Percentiles rank a stretch among this genome's conserved stretches.
Conservation (phyloP, 2,888 invertebrate species). For the Thera britannica region DNA sequence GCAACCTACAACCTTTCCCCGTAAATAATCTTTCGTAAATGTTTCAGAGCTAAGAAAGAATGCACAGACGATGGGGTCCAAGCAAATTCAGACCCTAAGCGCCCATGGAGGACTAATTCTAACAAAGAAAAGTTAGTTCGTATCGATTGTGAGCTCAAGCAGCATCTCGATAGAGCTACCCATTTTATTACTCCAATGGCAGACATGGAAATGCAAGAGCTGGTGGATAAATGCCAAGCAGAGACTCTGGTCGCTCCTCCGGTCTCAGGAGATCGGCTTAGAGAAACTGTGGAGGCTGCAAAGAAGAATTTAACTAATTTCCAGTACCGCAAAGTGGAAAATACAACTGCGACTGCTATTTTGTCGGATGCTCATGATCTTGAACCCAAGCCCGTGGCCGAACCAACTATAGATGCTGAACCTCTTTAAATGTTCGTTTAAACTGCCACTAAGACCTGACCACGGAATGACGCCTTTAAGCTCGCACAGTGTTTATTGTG, state of each 20-base stretch:
- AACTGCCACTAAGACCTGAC: no score
- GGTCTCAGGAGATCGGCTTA: slow-evolving; percentile 54
- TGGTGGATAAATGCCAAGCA: slow-evolving; percentile 62
- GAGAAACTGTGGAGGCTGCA: slow-evolving; percentile 68
- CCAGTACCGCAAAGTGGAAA: slow-evolving; percentile 66
- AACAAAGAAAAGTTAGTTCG: slow-evolving; percentile 69
- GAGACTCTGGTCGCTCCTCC: slow-evolving; percentile 47
- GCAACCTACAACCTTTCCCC: no score
- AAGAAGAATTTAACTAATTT: slow-evolving; percentile 71
- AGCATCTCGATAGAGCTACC: slow-evolving; percentile 62
- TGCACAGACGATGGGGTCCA: slow-evolving; percentile 36
- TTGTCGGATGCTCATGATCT: slow-evolving; percentile 58
- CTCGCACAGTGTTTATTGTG: no score
- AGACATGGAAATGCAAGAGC: slow-evolving; percentile 61
- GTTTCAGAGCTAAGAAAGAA: slow-evolving; percentile 57
- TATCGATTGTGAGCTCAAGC: slow-evolving; percentile 67
- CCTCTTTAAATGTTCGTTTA: no score
- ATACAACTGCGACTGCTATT: slow-evolving; percentile 70
- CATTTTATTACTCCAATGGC: slow-evolving; percentile 59
- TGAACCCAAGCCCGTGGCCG: slow-evolving; percentile 4
- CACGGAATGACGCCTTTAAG: no score
- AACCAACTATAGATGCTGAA: no score
- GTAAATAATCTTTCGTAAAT: slow-evolving; percentile 39
- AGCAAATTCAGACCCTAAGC: slow-evolving; percentile 59
- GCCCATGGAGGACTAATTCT: slow-evolving; percentile 74